Base-by-base conservation (phyloP, 1,140 invertebrate genomes). In the Bradynema listronoti region DNA sequence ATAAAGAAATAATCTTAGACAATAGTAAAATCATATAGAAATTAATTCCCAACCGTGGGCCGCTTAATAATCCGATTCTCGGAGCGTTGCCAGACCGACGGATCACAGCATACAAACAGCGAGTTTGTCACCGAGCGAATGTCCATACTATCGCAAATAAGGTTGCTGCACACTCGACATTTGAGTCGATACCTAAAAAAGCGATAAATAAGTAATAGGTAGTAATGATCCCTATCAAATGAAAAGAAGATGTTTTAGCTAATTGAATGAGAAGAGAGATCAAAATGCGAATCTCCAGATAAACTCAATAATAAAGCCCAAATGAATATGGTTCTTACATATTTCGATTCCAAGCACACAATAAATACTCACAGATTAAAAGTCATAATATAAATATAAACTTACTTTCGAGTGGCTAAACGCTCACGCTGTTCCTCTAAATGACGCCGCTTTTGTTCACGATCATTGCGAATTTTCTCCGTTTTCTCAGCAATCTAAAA, bases 41-140 rank as follows among this genome's bases (percentile, higher is more conserved):
- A 39, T 29, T 30, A 43, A 34, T 5, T 14, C 24, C 56, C n/a
- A 22, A 61, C 59, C 39, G 58, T 61, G 5, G 57, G 59, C 4
- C 25, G 19, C 4, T 58, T 41, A 7, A 34, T 22, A 25, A 57
- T 42, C 14, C 30, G 29, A 49, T 34, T 54, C 0, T 47, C 33
- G 3, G 57, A 61, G 22, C 59, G 55, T 41, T 32, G 33, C 61
- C 61, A 63, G 25, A 63, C 50, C 9, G 4, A 29, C 1, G 58
- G 47, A 33, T 63, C 61, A 25, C 42, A 46, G 33, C 63, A 66
- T 5, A 63, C 59, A 55, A 50, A 63, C 33, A 62, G 16, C 14
- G 58, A 39, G 30, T 50, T 3, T 3, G 47, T 36, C 42, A 63
- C 43, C 16, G 62, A 63, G 19, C 61, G 61, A 32, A 63, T 25